phyloP scores from a whole-genome alignment of 2,888 invertebrate species.

The Malachius bipustulatus region DNA sequence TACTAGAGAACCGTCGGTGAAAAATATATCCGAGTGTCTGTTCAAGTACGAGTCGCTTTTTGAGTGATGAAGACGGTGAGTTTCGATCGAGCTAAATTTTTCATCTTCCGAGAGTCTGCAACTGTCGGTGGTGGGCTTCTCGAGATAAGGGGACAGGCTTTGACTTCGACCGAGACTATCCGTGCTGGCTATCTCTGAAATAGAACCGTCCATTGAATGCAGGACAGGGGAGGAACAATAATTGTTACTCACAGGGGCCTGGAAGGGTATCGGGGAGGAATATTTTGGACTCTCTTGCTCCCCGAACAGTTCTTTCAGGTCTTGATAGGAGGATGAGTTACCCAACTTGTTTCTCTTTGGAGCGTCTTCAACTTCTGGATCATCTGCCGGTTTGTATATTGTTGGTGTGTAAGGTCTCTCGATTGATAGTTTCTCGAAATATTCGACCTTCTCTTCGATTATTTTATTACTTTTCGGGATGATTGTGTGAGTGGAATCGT shows the following conservation, averaged over 20 bases:
- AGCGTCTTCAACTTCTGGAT: conserved; percentile 18
- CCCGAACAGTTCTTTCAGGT: conserved; percentile 72
- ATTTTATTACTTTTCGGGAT: conserved; percentile 48
- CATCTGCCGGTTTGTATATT: conserved; percentile 36
- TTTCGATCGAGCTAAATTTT: conserved; percentile 27
- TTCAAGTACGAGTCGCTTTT: conserved; percentile 71
- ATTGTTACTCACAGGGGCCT: conserved; percentile 6
- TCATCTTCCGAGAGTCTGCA: conserved; percentile 37
- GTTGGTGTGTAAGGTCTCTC: conserved; percentile 38
- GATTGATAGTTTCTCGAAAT: conserved; percentile 60
- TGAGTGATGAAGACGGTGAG: conserved; percentile 49
- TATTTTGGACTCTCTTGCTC: conserved; percentile 53
- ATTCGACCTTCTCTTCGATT: conserved; percentile 63
- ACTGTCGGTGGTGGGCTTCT: conserved; percentile 56
- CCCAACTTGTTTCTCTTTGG: conserved; percentile 22
- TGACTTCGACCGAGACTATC: conserved; percentile 59
- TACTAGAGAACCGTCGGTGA: conserved; percentile 38
- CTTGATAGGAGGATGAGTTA: conserved; percentile 54
- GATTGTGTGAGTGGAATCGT: conserved; percentile 58
- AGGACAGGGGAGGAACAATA: conserved; percentile 32
- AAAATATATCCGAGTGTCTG: conserved; percentile 40
- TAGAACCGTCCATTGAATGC: conserved; percentile 40
- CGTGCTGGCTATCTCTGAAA: conserved; percentile 44
- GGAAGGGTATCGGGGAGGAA: conserved; percentile 39
- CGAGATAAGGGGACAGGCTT: conserved; percentile 62